phyloP scores from a whole-genome alignment of 2,113 vertebrate genomes.

The Siphamia tubifer region DNA sequence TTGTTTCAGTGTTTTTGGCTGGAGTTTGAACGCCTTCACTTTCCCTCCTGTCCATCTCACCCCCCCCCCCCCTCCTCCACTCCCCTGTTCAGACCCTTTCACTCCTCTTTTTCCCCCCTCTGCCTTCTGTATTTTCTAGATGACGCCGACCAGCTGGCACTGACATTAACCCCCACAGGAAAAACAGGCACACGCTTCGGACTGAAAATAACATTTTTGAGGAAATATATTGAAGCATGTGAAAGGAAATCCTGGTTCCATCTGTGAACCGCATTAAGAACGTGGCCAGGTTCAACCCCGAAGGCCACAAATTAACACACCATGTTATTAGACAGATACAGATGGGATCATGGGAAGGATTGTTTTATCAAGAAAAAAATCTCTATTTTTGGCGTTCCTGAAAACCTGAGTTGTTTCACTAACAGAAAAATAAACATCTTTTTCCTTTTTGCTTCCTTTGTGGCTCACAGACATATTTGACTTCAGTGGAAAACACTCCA shows the following conservation, averaged over 20 bases:
- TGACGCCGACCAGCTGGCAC: slow-evolving; percentile 74
- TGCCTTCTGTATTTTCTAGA: slow-evolving; percentile 52
- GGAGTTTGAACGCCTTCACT: slow-evolving; percentile 15
- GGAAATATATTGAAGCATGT: slow-evolving; percentile 70
- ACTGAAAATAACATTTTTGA: slow-evolving; percentile 71
- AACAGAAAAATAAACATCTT: too few species aligned
- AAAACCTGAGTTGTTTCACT: too few species aligned
- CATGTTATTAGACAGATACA: slow-evolving; percentile 62
- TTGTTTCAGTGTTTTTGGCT: slow-evolving; percentile 9
- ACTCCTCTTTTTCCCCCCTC: slow-evolving; percentile 3
- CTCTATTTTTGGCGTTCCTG: too few species aligned
- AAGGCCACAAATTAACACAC: slow-evolving; percentile 62
- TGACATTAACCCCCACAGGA: slow-evolving; percentile 56
- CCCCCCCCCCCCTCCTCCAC: not conserved
- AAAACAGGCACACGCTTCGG: slow-evolving; percentile 42
- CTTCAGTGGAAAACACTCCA: too few species aligned
- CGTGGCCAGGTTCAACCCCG: slow-evolving; percentile 47
- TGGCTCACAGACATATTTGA: too few species aligned
- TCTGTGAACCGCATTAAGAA: slow-evolving; percentile 72
- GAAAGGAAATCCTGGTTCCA: slow-evolving; percentile 74
- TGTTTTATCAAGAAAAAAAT: slow-evolving; percentile 65
- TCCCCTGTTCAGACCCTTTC: slow-evolving; percentile 11
- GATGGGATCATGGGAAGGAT: slow-evolving; percentile 50
- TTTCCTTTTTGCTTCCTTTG: too few species aligned
- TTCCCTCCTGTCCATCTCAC: slow-evolving; percentile 14